Evolutionary conservation across 2,113 vertebrate genomes (phyloP).

Genomic region (Myxocyprinus asiaticus): DNA sequence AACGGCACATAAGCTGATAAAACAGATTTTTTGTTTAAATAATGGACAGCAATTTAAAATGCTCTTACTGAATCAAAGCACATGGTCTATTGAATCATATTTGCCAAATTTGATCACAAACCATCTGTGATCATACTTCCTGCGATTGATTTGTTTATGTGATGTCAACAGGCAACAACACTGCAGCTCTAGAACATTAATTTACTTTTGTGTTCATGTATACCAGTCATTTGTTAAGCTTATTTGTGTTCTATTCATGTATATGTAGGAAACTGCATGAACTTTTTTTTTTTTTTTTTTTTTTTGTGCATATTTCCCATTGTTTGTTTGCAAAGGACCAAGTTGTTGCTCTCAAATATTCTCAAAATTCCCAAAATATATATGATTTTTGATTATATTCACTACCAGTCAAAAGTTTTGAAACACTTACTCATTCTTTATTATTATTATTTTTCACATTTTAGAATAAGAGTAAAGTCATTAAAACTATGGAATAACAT

Average conservation of each 20-base stretch:
- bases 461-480: too few relatives aligned
- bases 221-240: constrained; percentile 62
- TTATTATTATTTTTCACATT: too few relatives aligned
- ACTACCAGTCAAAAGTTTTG: too few relatives aligned
- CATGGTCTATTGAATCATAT: background rate
- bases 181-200: constrained; percentile 32
- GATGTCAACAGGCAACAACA: constrained; percentile 30
- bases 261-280: constrained; percentile 27
- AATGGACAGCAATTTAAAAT: constrained; percentile 46
- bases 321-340: constrained; percentile 26
- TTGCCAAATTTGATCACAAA: constrained; percentile 17
- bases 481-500: too few relatives aligned
- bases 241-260: constrained; percentile 28
- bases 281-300: background rate
- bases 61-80: constrained; percentile 39
- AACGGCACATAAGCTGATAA: background rate
- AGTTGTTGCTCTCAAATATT: constrained; percentile 15
- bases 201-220: constrained; percentile 18
- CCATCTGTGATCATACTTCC: too few relatives aligned
- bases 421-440: too few relatives aligned
- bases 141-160: background rate
- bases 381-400: background rate
- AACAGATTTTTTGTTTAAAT: constrained; percentile 1
- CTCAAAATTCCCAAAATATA: background rate
- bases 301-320: background rate